Base-by-base conservation (phyloP, 2,888 invertebrate genomes). In the Caradrina kadenii region DNA sequence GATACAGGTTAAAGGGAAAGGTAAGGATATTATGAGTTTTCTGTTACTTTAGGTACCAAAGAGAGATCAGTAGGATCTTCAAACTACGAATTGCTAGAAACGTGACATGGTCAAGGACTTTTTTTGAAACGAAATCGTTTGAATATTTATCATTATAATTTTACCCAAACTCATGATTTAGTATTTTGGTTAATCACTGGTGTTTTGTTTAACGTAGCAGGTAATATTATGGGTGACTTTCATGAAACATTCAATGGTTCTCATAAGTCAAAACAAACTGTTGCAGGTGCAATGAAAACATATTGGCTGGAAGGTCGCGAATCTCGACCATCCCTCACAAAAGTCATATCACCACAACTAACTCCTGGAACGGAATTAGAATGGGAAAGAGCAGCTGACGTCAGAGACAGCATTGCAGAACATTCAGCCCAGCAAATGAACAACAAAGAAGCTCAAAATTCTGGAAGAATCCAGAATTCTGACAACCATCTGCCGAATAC, bases 1-100 rank as follows among this genome's bases (percentile, higher is more conserved):
- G 90, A 98, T 99, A 74, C 97, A 98, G 86, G 98, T 99, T 0
- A 99, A 99, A 94, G 99, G 98, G 55, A 98, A 98, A 97, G 98
- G 98, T 97, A 66, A 71, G 56, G 26, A 66, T 79, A 61, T 61
- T 13, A 52, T 48, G 19, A 31, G 50, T 64, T 48, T 73, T n/a
- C 0, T 52, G 59, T 19, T 1, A 1, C 19, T 13, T 54, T 19
- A 8, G 13, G 15, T 4, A 61, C 6, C 35, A 15, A 11, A 8
- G 11, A 4, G 39, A 22, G 39, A n/a, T 54, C 21, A 13, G 6
- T 53, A 35, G 35, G 21, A 21, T 13, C 35, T 11, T 39, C 5
- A 17, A 15, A 2, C 45, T 0, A 15, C 1, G 17, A 6, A 17
- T 17, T 45, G 42, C 17, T 45, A 45, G 45, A 45, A 45, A 5